These are phyloP conservation scores for Emberiza fucata DNA, from an alignment of 2,113 vertebrate species.

Conservation along the genomic window DNA sequence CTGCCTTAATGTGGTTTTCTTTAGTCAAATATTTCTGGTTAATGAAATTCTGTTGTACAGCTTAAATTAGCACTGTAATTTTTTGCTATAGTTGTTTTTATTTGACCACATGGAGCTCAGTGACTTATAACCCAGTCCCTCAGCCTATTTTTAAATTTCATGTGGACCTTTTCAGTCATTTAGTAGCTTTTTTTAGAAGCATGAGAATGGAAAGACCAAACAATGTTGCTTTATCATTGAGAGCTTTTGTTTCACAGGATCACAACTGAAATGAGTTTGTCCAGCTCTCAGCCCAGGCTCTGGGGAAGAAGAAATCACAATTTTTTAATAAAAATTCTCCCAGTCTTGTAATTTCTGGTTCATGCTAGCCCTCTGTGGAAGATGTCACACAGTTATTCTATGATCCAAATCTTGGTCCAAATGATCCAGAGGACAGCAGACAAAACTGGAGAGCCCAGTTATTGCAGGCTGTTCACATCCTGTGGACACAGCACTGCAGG, in stretches of 20 bases:
- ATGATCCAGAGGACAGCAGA: not conserved
- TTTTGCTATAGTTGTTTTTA: constrained; percentile 49
- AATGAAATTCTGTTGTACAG: constrained; percentile 59
- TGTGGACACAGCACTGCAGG: not conserved
- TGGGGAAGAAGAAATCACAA: not conserved
- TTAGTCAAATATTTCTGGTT: constrained; percentile 66
- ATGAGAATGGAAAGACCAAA: constrained; percentile 69
- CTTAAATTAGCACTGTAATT: constrained; percentile 54
- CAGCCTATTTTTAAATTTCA: constrained; percentile 75
- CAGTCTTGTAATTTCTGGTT: not conserved
- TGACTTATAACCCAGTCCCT: constrained; percentile 62
- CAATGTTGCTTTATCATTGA: constrained; percentile 51
- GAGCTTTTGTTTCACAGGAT: constrained; percentile 48
- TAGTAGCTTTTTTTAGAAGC: constrained; percentile 44
- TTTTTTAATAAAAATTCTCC: not conserved
- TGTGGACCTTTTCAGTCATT: constrained; percentile 24
- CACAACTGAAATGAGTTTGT: constrained; percentile 43
- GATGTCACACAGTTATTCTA: fast-evolving
- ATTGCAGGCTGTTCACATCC: not conserved
- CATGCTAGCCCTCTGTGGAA: not conserved
- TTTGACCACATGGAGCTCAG: constrained; percentile 59
- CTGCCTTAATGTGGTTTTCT: constrained; percentile 40
- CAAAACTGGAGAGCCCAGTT: not conserved
- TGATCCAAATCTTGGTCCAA: not conserved
- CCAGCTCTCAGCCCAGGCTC: not conserved